These are phyloP conservation scores for Saxidomus purpurata DNA, from an alignment of 1,140 invertebrate species.

Conservation along the genomic window DNA sequence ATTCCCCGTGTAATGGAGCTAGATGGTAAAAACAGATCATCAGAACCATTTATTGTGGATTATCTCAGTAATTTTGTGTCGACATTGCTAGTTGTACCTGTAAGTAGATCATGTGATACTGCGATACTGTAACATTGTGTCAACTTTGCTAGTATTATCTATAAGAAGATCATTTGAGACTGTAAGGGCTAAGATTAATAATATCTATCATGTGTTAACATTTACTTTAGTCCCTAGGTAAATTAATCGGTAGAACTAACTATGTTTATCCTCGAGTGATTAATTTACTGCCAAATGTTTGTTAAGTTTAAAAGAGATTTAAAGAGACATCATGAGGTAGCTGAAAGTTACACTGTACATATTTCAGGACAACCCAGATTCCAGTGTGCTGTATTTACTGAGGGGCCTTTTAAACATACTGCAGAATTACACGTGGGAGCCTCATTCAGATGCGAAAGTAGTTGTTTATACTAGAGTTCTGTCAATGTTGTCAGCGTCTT, in stretches of 20 bases:
- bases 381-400: slow-evolving; percentile 92
- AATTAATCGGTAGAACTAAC: too few species aligned
- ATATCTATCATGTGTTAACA: background rate
- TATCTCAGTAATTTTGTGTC: slow-evolving; percentile 92
- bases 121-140: too few species aligned
- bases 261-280: too few species aligned
- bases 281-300: too few species aligned
- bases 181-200: too few species aligned
- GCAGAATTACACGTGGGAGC: slow-evolving; percentile 90
- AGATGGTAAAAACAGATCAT: slow-evolving; percentile 91
- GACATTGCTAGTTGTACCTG: slow-evolving; percentile 94
- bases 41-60: slow-evolving; percentile 91
- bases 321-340: too few species aligned
- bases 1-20: slow-evolving; percentile 92
- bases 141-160: too few species aligned
- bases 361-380: slow-evolving; percentile 93
- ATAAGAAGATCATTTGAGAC: too few species aligned
- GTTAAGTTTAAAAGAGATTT: too few species aligned
- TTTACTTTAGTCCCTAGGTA: too few species aligned
- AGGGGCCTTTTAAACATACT: slow-evolving; percentile 92
- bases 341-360: too few species aligned
- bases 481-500: slow-evolving; percentile 91
- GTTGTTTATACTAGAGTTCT: slow-evolving; percentile 91
- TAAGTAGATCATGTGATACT: slow-evolving; percentile 88
- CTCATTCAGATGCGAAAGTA: slow-evolving; percentile 87